Evolutionary conservation across 2,888 invertebrate species (phyloP).

Genomic region (Melinaea marsaeus): DNA sequence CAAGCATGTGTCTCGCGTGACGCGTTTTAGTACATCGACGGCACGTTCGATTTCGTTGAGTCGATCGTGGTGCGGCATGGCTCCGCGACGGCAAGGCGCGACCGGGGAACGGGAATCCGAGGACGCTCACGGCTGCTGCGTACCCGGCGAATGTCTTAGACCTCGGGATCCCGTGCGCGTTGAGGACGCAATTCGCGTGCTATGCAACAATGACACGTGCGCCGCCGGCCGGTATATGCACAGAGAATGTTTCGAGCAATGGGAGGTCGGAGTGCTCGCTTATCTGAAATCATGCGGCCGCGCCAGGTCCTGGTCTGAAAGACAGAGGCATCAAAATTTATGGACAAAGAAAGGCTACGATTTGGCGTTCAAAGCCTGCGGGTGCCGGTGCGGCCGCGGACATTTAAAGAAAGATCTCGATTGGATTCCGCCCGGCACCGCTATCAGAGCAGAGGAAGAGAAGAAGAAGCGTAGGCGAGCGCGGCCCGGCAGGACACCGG

Average conservation of each 20-base stretch:
- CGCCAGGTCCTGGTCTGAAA: slow-evolving; percentile 96
- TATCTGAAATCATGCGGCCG: slow-evolving; percentile 94
- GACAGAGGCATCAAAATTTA: slow-evolving; percentile 94
- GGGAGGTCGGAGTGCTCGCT: slow-evolving; percentile 93
- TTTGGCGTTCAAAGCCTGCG: slow-evolving; percentile 95
- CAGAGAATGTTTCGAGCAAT: slow-evolving; percentile 95
- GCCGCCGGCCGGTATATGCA: slow-evolving; percentile 95
- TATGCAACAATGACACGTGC: slow-evolving; percentile 97
- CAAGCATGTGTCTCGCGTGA: slow-evolving; percentile 79
- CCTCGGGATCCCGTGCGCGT: slow-evolving; percentile 80
- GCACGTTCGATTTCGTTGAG: slow-evolving; percentile 69
- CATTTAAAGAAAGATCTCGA: slow-evolving; percentile 96
- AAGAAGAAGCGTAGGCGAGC: slow-evolving; percentile 68
- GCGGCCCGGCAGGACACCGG: slow-evolving; percentile 59
- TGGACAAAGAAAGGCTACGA: slow-evolving; percentile 99
- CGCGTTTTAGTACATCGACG: slow-evolving; percentile 60
- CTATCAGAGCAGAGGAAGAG: slow-evolving; percentile 71
- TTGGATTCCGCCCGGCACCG: slow-evolving; percentile 87
- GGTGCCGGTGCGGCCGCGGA: slow-evolving; percentile 94
- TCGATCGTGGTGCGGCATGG: slow-evolving; percentile 66
- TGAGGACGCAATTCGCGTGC: slow-evolving; percentile 90
- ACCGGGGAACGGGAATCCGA: slow-evolving; percentile 71
- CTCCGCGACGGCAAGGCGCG: slow-evolving; percentile 73
- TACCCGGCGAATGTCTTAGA: slow-evolving; percentile 90
- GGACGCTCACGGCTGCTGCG: slow-evolving; percentile 84